Evolutionary conservation across 2,888 invertebrate genomes (phyloP).

Genomic region (Lasioglossum pauxillum): DNA sequence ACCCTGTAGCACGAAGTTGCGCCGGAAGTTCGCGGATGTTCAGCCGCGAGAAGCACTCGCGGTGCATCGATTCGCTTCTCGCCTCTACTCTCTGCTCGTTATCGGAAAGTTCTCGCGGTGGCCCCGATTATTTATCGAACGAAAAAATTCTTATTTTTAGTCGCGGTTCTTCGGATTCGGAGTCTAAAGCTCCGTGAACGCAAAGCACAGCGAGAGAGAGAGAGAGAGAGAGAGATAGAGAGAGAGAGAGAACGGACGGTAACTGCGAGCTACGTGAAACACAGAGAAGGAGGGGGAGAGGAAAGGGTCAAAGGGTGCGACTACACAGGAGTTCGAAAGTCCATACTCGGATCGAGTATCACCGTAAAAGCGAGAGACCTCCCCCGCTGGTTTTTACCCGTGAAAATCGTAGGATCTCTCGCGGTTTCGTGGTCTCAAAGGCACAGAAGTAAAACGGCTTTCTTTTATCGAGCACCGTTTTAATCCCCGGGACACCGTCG

Average conservation of each 20-base stretch:
- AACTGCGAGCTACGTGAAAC: background rate
- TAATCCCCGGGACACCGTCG: background rate
- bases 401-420: conserved; percentile 7
- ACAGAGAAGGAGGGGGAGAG: background rate
- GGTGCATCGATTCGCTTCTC: conserved; percentile 7
- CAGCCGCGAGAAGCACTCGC: conserved; percentile 10
- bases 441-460: conserved; percentile 6
- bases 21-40: background rate
- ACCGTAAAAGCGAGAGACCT: background rate
- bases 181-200: background rate
- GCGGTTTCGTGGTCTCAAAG: conserved; percentile 5
- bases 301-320: background rate
- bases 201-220: background rate
- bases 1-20: conserved; percentile 8
- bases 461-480: background rate
- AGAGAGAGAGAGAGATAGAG: background rate
- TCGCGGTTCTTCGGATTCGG: background rate
- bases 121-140: conserved; percentile 11
- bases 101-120: conserved; percentile 4
- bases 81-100: background rate
- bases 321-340: conserved; percentile 11
- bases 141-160: conserved; percentile 12
- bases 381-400: background rate
- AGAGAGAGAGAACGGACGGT: background rate
- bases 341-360: conserved; percentile 1